Base-by-base conservation (phyloP, 2,888 invertebrate genomes). In the Gymnosoma rotundatum region DNA sequence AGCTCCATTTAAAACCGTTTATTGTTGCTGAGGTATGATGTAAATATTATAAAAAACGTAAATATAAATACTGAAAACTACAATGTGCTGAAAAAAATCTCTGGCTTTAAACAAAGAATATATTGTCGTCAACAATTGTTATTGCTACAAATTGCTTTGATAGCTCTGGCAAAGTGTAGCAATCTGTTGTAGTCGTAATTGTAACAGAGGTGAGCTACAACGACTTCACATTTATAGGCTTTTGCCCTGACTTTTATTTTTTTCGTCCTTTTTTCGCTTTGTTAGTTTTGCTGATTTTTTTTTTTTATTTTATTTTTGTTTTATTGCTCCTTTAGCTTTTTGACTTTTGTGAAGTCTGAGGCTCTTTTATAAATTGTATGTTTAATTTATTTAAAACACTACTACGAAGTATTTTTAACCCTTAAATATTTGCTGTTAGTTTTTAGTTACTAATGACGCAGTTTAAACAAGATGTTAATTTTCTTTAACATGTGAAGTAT, bases 91-190 rank as follows among this genome's bases (percentile, higher is more conserved):
- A 70, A 74, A 67, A 52, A 61, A 83, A 69, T 63, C 38, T 38
- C 73, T 78, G 48, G 72, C 73, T 42, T 50, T 45, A 69, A 76
- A 73, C 56, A 78, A 78, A 74, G 78, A 45, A 81, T 74, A 81
- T 72, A 84, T 78, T 84, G 74, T 81, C 84, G 64, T 84, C 81
- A 84, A 81, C 78, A 84, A 81, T 75, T 84, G 78, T 70, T 81
- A 70, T 78, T 81, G 78, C 74, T 74, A 81, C 84, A 84, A 81
- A 84, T 84, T 84, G 64, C 81, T 84, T 70, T 84, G 83, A 80
- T 83, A 72, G 72, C 83, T n/a, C n/a, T 72, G 75, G 63, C 75
- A 75, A 70, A 58, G 70, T 76, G 52, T 70, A 45, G 70, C 70
- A 82, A 70, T 81, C 63, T 70, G 70, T 64, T 79, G 52, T 54